These are phyloP conservation scores for Ecliptopera silaceata DNA, from an alignment of 2,888 invertebrate species.

Conservation along the genomic window DNA sequence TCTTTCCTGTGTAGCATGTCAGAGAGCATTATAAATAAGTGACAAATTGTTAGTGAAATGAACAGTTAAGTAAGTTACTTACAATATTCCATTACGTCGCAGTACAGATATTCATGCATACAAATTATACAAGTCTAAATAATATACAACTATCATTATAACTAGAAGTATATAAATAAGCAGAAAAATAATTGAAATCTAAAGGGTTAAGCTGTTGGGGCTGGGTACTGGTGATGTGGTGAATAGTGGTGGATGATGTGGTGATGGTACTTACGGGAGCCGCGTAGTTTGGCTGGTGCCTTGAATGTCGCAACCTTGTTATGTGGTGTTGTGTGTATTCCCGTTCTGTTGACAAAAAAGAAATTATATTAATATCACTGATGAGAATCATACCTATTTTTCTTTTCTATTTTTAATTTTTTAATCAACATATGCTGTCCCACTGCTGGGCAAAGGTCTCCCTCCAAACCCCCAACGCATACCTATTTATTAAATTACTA, in stretches of 20 bases:
- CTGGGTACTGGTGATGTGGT: conserved; percentile 40
- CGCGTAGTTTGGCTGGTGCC: conserved; percentile 66
- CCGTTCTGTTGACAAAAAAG: conserved; percentile 59
- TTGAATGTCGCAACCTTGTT: conserved; percentile 72
- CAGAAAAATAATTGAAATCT: conserved; percentile 66
- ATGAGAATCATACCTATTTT: no score
- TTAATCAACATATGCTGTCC: no score
- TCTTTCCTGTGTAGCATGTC: conserved; percentile 40
- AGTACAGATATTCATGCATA: conserved; percentile 38
- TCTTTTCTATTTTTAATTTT: no score
- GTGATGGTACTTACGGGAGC: conserved; percentile 66
- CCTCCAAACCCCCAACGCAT: no score
- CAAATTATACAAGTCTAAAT: conserved; percentile 31
- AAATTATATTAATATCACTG: no score
- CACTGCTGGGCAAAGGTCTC: no score
- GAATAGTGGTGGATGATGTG: conserved; percentile 8
- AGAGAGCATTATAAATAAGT: conserved; percentile 34
- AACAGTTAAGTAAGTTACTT: conserved; percentile 13
- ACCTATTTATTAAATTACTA: no score
- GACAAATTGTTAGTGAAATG: conserved; percentile 31
- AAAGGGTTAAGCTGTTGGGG: conserved; percentile 68
- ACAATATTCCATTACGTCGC: conserved; percentile 25
- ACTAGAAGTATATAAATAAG: conserved; percentile 49
- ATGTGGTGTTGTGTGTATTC: conserved; percentile 71
- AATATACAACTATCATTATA: conserved; percentile 5